Conservation (phyloP, 1,140 invertebrate genomes). For the Heliothis subflexa region DNA sequence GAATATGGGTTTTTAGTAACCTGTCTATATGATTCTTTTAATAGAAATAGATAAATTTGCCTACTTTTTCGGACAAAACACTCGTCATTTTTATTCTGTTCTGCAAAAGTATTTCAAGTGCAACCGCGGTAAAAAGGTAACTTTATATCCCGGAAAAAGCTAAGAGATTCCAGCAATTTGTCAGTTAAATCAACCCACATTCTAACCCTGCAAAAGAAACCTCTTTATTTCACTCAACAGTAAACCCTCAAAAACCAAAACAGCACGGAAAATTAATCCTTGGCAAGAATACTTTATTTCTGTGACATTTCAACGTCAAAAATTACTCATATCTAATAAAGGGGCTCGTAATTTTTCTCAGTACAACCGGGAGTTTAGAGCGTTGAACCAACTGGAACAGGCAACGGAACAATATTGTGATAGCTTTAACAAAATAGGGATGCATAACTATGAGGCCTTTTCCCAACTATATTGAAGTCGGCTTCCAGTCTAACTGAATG, state of each 20-base stretch:
- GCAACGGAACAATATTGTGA: no score
- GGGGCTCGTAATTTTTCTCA: constrained; percentile 38
- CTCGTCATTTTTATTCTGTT: no score
- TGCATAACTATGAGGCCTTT: no score
- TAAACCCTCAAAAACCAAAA: background rate
- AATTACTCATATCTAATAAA: constrained; percentile 47
- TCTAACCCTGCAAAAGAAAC: background rate
- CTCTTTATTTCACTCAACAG: background rate
- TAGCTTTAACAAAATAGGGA: no score
- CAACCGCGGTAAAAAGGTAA: no score
- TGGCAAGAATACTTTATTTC: background rate
- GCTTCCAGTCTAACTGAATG: no score
- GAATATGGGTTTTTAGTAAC: no score
- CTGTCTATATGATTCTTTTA: no score
- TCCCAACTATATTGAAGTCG: no score
- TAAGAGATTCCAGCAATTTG: no score
- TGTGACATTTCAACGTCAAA: constrained; percentile 41
- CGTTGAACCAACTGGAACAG: background rate
- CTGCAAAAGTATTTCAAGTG: no score
- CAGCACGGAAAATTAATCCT: background rate
- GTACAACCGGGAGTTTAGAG: background rate
- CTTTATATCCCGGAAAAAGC: background rate
- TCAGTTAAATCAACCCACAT: background rate
- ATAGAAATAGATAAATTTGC: background rate
- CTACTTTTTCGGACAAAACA: background rate